Evolutionary conservation across 2,113 vertebrate species (phyloP).

Genomic region (Puma concolor): DNA sequence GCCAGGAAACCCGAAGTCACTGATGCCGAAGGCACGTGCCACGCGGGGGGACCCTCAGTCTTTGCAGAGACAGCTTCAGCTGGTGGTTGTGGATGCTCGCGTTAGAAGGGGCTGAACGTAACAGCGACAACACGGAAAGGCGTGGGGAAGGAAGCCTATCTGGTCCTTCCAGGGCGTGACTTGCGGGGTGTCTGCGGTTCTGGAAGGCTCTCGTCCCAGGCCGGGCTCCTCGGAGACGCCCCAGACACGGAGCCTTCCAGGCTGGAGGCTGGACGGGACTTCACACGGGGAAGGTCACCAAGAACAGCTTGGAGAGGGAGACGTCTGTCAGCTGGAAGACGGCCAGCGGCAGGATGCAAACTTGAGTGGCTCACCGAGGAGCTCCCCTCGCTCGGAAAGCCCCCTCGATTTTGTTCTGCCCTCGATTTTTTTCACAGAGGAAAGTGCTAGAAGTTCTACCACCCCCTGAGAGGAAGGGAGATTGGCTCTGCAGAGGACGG

Average conservation of each 20-base stretch:
- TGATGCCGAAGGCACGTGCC: no score
- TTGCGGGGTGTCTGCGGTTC: no score
- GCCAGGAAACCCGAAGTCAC: no score
- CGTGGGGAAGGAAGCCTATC: background rate
- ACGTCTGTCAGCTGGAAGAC: conserved; percentile 36
- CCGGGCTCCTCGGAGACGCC: background rate
- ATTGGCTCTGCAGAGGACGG: background rate
- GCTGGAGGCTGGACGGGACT: background rate
- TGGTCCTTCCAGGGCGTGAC: no score
- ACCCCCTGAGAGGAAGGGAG: background rate
- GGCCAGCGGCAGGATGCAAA: background rate
- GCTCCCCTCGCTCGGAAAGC: background rate
- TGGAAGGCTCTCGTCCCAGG: background rate
- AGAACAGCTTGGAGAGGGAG: conserved; percentile 15
- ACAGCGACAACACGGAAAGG: no score
- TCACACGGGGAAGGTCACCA: conserved; percentile 21
- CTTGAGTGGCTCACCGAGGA: background rate
- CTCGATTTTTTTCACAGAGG: background rate
- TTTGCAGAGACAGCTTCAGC: background rate
- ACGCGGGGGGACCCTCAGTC: fast-evolving
- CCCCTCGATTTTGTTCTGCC: background rate
- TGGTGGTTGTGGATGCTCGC: no score
- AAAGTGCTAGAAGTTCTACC: background rate
- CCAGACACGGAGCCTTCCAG: background rate
- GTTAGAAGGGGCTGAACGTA: no score